Conservation (phyloP, 1,140 invertebrate species). For the Xylocopa sonorina region DNA sequence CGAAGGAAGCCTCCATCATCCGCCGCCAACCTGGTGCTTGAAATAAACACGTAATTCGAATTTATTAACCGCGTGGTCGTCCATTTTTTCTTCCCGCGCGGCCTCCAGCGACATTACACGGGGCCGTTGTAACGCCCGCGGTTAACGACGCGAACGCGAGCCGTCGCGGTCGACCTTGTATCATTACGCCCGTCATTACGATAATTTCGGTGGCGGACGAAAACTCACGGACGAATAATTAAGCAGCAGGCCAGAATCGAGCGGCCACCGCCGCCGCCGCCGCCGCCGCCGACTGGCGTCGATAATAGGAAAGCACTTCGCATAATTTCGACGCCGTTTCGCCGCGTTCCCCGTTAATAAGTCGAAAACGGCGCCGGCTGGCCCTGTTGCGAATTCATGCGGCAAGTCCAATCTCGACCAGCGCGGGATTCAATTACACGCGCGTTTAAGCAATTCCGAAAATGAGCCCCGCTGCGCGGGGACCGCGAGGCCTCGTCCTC, state of each 20-base stretch:
- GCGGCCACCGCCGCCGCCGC: background rate
- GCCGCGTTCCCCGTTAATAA: slow-evolving; percentile 30
- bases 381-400: slow-evolving; percentile 47
- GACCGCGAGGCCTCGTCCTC: too few relatives aligned
- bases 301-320: slow-evolving; percentile 51
- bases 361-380: slow-evolving; percentile 33
- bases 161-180: background rate
- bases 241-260: background rate
- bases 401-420: slow-evolving; percentile 48
- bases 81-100: background rate
- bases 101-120: background rate
- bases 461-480: slow-evolving; percentile 29
- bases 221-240: slow-evolving; percentile 42
- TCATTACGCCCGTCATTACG: slow-evolving; percentile 37
- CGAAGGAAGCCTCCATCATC: too few relatives aligned
- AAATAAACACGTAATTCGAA: slow-evolving; percentile 13
- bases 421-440: slow-evolving; percentile 50
- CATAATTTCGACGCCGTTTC: slow-evolving; percentile 44
- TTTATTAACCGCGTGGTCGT: slow-evolving; percentile 1
- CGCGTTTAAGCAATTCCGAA: slow-evolving; percentile 52
- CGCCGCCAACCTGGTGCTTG: background rate
- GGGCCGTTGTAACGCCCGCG: background rate
- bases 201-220: slow-evolving; percentile 35
- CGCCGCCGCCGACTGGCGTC: slow-evolving; percentile 18
- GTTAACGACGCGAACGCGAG: slow-evolving; percentile 17